These are phyloP conservation scores for Drosophila paulistorum DNA, from an alignment of 1,140 invertebrate genomes.

Conservation along the genomic window DNA sequence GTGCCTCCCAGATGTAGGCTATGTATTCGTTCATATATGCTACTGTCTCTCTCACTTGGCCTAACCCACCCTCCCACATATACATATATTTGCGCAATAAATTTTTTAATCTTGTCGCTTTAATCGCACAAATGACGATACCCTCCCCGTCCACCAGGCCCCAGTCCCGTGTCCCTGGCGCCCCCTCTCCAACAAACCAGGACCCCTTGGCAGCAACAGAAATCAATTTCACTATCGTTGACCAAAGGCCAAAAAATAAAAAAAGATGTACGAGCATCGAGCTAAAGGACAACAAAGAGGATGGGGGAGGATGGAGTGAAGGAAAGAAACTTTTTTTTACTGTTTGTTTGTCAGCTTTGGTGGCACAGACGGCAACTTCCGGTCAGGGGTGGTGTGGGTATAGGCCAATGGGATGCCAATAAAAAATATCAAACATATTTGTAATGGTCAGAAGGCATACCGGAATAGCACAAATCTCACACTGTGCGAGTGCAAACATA, in stretches of 20 bases:
- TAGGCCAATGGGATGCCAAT: conserved; percentile 48
- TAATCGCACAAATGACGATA: conserved; percentile 83
- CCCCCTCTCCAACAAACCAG: conserved; percentile 19
- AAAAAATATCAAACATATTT: conserved; percentile 78
- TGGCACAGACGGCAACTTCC: conserved; percentile 60
- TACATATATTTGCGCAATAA: conserved; percentile 83
- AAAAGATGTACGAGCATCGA: background rate
- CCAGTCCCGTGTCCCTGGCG: conserved; percentile 18
- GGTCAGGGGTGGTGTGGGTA: conserved; percentile 1
- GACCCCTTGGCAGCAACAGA: conserved; percentile 68
- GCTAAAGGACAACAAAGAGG: background rate
- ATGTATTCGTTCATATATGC: conserved; percentile 24
- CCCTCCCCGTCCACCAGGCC: conserved; percentile 49
- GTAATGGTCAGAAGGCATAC: conserved; percentile 52
- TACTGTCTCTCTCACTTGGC: conserved; percentile 56
- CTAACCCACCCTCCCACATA: background rate
- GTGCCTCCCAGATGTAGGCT: conserved; percentile 64
- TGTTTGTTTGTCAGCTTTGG: conserved; percentile 45
- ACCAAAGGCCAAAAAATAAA: conserved; percentile 39
- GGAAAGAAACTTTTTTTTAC: conserved; percentile 48
- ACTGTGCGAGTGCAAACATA: conserved; percentile 58
- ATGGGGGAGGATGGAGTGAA: background rate
- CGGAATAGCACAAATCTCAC: conserved; percentile 16
- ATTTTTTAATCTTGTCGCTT: conserved; percentile 83
- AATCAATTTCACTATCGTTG: conserved; percentile 82